These are phyloP conservation scores for Myotis davidii DNA, from an alignment of 2,113 vertebrate species.

Conservation along the genomic window DNA sequence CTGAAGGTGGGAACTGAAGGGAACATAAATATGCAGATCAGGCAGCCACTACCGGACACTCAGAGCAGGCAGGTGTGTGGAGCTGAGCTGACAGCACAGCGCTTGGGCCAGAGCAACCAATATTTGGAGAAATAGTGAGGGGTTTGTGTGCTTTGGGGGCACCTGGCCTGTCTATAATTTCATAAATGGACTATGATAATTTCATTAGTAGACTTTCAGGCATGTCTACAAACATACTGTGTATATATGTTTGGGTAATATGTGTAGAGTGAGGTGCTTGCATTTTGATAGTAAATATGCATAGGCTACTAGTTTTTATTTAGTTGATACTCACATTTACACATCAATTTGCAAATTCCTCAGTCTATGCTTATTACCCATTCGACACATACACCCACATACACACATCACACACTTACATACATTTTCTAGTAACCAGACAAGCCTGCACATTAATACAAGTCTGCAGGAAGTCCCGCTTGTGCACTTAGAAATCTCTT, in stretches of 20 bases:
- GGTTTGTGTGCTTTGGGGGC: not conserved
- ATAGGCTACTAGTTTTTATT: conserved; percentile 46
- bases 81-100: not conserved
- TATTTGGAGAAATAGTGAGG: not conserved
- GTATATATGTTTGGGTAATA: conserved; percentile 80
- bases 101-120: not conserved
- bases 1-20: not conserved
- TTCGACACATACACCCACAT: conserved; percentile 71
- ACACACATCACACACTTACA: conserved; percentile 77
- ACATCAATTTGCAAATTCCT: conserved; percentile 78
- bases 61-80: not conserved
- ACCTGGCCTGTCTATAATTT: conserved; percentile 23
- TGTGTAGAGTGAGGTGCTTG: conserved; percentile 72
- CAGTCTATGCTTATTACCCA: conserved; percentile 77
- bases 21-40: not conserved
- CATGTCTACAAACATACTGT: conserved; percentile 81
- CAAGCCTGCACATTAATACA: conserved; percentile 74
- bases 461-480: conserved; percentile 68
- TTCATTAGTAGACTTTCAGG: conserved; percentile 58
- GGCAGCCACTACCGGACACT: not conserved
- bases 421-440: conserved; percentile 72
- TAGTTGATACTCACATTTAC: conserved; percentile 76
- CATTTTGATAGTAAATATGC: conserved; percentile 78
- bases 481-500: conserved; percentile 74
- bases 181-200: conserved; percentile 35